Percentiles rank a stretch among this genome's conserved stretches.
Evolutionary conservation across 1,140 invertebrate species (phyloP).

Genomic region (Ooceraea biroi): DNA sequence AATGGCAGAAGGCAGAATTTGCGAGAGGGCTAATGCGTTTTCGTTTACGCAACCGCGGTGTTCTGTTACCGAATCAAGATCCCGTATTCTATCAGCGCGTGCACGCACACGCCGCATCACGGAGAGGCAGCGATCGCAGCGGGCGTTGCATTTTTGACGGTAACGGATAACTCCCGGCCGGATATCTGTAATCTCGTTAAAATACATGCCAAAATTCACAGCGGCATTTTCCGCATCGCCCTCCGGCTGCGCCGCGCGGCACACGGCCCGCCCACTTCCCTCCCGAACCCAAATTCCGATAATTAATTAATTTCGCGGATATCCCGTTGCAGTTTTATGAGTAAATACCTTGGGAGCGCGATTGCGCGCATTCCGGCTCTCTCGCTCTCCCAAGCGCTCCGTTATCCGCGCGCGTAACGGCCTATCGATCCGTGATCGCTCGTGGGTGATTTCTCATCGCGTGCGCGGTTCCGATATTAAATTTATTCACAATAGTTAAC

Average conservation of each 20-base stretch:
- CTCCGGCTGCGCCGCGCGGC: slow-evolving; percentile 29
- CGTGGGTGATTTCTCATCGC: slow-evolving; percentile 7
- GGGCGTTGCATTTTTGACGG: slow-evolving; percentile 29
- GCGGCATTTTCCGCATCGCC: slow-evolving; percentile 53
- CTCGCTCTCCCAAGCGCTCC: slow-evolving; percentile 13
- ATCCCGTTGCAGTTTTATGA: slow-evolving; percentile 61
- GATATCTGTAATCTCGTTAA: slow-evolving; percentile 56
- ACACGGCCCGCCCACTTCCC: background rate
- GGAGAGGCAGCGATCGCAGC: slow-evolving; percentile 11
- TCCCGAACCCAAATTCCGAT: slow-evolving; percentile 49
- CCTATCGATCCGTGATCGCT: slow-evolving; percentile 45
- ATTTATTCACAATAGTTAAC: slow-evolving; percentile 51
- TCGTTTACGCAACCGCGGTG: background rate
- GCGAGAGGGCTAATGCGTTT: background rate
- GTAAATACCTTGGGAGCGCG: slow-evolving; percentile 57
- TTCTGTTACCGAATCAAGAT: slow-evolving; percentile 11
- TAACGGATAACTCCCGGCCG: slow-evolving; percentile 22
- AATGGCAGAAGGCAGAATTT: slow-evolving; percentile 9
- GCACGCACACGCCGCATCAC: background rate
- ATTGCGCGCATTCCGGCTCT: slow-evolving; percentile 44
- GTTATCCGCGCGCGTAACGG: slow-evolving; percentile 45
- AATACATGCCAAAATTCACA: slow-evolving; percentile 57
- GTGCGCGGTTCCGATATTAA: slow-evolving; percentile 26
- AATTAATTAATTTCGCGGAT: slow-evolving; percentile 60
- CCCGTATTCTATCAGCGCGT: background rate